Conservation (phyloP, 2,888 invertebrate species). For the Dasysyrphus albostriatus region DNA sequence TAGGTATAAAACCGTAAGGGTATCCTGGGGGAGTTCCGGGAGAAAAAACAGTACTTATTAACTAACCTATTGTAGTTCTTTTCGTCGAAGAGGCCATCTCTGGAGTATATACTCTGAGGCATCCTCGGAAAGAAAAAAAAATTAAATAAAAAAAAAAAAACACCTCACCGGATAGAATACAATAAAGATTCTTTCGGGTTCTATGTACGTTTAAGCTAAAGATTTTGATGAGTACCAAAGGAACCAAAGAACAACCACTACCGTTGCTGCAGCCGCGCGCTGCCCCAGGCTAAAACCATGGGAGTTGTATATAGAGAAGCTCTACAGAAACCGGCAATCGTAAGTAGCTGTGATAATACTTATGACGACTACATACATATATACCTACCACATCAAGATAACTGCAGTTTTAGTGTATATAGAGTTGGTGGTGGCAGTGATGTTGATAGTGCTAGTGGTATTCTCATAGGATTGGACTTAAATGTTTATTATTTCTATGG, state of each 20-base stretch:
- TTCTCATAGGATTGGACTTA: conserved; percentile 24
- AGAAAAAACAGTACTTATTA: conserved; percentile 42
- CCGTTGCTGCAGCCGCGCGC: no score
- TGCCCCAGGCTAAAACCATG: conserved; percentile 35
- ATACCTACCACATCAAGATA: conserved; percentile 45
- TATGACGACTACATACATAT: conserved; percentile 47
- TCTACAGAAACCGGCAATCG: conserved; percentile 42
- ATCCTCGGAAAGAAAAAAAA: conserved; percentile 25
- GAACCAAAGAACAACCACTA: conserved; percentile 16
- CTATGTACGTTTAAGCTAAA: conserved; percentile 56
- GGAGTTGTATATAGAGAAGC: conserved; percentile 1
- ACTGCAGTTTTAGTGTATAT: conserved; percentile 29
- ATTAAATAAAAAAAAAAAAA: conserved; percentile 4
- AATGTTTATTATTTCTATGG: conserved; percentile 68
- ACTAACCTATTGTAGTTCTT: conserved; percentile 50
- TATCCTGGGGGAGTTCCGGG: conserved; percentile 1
- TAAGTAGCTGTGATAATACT: conserved; percentile 73
- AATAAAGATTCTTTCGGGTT: conserved; percentile 50
- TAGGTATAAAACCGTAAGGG: conserved; percentile 15
- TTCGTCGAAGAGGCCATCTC: conserved; percentile 46
- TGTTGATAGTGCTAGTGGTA: conserved; percentile 6
- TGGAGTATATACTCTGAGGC: conserved; percentile 52
- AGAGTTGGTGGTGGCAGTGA: neutral
- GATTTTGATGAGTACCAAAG: conserved; percentile 51
- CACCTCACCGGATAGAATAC: conserved; percentile 38